Evolutionary conservation across 2,888 invertebrate species (phyloP).

Genomic region (Lobophora halterata): DNA sequence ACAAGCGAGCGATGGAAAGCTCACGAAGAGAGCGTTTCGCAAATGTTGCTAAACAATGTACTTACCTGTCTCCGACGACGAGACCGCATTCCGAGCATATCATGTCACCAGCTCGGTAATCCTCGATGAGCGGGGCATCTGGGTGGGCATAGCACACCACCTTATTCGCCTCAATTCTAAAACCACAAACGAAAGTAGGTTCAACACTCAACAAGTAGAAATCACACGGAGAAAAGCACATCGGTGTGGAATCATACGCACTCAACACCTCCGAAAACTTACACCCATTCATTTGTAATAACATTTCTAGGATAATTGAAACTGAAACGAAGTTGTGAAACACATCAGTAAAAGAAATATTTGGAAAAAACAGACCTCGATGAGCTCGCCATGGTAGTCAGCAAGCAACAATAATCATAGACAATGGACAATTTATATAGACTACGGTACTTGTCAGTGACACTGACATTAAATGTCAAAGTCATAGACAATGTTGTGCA

Average conservation of each 20-base stretch:
- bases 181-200: constrained; percentile 67
- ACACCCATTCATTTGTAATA: constrained; percentile 45
- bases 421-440: constrained; percentile 34
- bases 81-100: constrained; percentile 99
- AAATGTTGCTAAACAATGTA: constrained; percentile 49
- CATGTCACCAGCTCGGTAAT: constrained; percentile 99
- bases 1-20: constrained; percentile 44
- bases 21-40: constrained; percentile 49
- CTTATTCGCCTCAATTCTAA: constrained; percentile 86
- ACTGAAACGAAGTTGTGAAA: constrained; percentile 40
- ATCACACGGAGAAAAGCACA: constrained; percentile 43
- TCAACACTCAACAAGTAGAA: constrained; percentile 60
- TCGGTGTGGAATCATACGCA: constrained; percentile 33
- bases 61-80: constrained; percentile 97
- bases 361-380: constrained; percentile 82
- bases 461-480: constrained; percentile 21
- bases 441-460: too few relatives aligned
- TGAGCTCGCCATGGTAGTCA: constrained; percentile 84
- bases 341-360: constrained; percentile 57
- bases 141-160: constrained; percentile 97
- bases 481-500: too few relatives aligned
- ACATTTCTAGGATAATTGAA: constrained; percentile 41
- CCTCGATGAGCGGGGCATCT: constrained; percentile 97
- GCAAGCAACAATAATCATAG: constrained; percentile 42
- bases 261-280: constrained; percentile 43